Evolutionary conservation across 2,113 vertebrate genomes (phyloP).

Genomic region (Hystrix cristata): DNA sequence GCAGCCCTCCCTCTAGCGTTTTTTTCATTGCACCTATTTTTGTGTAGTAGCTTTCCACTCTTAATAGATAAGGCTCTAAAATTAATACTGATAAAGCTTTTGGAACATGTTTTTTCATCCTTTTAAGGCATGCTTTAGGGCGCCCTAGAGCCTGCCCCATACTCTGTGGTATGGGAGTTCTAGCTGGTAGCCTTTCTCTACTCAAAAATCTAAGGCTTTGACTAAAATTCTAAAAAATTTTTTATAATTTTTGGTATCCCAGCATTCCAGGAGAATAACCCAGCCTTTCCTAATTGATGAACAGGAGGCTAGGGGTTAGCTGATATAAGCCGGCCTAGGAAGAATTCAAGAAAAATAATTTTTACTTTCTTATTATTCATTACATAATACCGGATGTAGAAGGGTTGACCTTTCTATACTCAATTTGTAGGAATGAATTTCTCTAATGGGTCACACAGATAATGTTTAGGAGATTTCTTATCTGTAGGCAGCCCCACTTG

Average conservation of each 20-base stretch:
- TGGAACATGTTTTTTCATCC: not conserved
- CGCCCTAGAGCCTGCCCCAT: not conserved
- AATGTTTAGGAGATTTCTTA: not conserved
- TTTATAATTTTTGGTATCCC: not conserved
- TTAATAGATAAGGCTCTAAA: not conserved
- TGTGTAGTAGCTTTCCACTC: not conserved
- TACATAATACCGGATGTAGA: not conserved
- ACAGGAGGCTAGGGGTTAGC: not conserved
- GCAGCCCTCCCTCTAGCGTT: not conserved
- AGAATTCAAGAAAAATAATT: conserved; percentile 30
- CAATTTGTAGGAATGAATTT: not conserved
- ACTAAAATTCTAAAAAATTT: conserved; percentile 24
- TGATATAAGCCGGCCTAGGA: not conserved
- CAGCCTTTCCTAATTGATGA: not conserved
- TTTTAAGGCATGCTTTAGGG: not conserved
- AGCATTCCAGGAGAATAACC: conserved; percentile 22
- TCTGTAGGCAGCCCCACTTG: not conserved
- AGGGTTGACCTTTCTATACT: not conserved
- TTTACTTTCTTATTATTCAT: not conserved
- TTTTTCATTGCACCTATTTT: not conserved
- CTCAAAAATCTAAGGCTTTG: not conserved
- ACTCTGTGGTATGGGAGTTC: not conserved
- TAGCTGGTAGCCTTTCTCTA: not conserved
- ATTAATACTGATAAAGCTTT: not conserved
- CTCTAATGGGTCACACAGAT: not conserved